Percentiles rank a stretch among this genome's conserved stretches.
These are phyloP conservation scores for Eristalis pertinax DNA, from an alignment of 2,888 invertebrate species.

Conservation along the genomic window DNA sequence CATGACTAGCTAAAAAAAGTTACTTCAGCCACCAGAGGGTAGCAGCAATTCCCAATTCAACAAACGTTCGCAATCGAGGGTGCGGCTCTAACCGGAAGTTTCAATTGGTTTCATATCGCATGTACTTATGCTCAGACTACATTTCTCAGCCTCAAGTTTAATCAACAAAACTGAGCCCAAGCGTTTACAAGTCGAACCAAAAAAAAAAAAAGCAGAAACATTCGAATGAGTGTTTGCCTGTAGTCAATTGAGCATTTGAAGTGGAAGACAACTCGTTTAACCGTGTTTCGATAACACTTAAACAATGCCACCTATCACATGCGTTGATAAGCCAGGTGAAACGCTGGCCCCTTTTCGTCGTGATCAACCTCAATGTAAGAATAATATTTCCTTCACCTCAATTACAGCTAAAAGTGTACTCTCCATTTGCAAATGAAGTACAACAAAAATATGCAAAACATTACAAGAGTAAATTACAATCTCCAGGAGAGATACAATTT, in stretches of 20 bases:
- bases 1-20: no score
- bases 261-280: neutral
- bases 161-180: neutral
- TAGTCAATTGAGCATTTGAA: neutral
- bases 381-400: neutral
- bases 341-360: no score
- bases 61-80: no score
- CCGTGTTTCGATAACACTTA: neutral
- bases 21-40: no score
- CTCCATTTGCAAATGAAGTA: neutral
- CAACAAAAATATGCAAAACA: constrained; percentile 4
- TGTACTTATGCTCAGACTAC: neutral
- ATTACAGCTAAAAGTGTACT: neutral
- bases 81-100: neutral
- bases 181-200: neutral
- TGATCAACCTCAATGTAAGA: neutral
- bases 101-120: neutral
- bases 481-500: constrained; percentile 38
- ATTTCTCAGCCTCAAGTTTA: neutral
- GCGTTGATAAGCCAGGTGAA: no score
- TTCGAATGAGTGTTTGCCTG: neutral
- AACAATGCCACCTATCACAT: neutral
- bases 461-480: constrained; percentile 22
- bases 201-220: no score
- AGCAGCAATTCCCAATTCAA: no score